Evolutionary conservation across 2,113 vertebrate species (phyloP), one percentile per base, ranked within the genome.

Genomic region (Grus americana): DNA sequence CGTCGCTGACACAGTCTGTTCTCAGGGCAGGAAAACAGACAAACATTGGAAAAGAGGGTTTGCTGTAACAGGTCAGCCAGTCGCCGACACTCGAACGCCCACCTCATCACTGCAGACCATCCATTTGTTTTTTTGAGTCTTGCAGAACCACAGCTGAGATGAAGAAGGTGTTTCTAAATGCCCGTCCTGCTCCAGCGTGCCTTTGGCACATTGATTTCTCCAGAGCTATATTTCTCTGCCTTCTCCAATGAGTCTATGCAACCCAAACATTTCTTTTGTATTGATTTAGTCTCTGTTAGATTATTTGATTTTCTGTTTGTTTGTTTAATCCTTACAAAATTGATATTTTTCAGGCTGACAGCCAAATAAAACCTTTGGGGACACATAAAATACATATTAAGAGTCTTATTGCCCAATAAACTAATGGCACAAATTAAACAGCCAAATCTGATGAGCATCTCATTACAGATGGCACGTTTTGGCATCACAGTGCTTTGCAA

Each of bases 351-450:
- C 86, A 85, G 76, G 84, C 92, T 86, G 61, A 62, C 10, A 1
- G 86, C 61, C 92, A 92, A 93, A 67, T 27, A 63, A 91, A 97
- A 85, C 86, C 76, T 86, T 92, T 34, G 62, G 88, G 94, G 88
- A 78, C 54, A n/a, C 32, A 68, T 22, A 74, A 93, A 88, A 61
- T 40, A 55, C n/a, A 44, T 84, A 81, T 70, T 80, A 90, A 90
- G 73, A 84, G 75, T 82, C 54, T 85, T 79, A 50, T 22, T 70
- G 47, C 44, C 88, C 72, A 29, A 78, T 78, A 94, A 96, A 92
- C 92, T 83, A 88, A 79, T 61, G 86, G 73, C 58, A 92, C 34
- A 79, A 85, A 85, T 82, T 79, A 96, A 54, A 57, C 46, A 63
- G 18, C 54, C 40, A 79, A 65, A 81, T 52, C 83, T 79, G 80